Evolutionary conservation across 1,140 invertebrate species (phyloP).

Genomic region (Apis dorsata): DNA sequence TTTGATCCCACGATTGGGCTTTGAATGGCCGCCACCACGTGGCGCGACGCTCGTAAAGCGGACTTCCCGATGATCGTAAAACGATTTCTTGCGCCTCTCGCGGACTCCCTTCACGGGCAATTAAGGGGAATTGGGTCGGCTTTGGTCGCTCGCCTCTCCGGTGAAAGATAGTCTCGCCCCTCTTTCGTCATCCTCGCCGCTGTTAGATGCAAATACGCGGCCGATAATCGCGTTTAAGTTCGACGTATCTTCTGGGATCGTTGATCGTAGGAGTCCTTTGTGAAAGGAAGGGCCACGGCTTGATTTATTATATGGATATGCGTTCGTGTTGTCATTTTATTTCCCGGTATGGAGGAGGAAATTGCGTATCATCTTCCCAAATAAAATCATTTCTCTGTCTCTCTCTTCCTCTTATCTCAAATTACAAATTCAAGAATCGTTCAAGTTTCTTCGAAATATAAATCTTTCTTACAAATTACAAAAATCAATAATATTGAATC

Average conservation of each 20-base stretch:
- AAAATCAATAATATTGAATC: too few relatives aligned
- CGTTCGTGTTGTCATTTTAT: background rate
- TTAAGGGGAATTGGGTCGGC: conserved; percentile 21
- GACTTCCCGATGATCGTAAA: conserved; percentile 11
- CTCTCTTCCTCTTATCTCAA: too few relatives aligned
- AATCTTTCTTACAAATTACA: too few relatives aligned
- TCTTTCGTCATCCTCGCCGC: background rate
- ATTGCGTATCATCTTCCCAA: too few relatives aligned
- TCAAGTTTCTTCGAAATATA: too few relatives aligned
- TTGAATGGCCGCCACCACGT: background rate
- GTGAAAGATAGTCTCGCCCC: conserved; percentile 16
- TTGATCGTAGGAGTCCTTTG: conserved; percentile 1
- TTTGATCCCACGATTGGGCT: background rate
- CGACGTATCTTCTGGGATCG: background rate
- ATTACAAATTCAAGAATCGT: too few relatives aligned
- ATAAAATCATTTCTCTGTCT: too few relatives aligned
- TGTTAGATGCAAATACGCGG: background rate
- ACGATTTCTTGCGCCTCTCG: conserved; percentile 18
- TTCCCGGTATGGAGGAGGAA: too few relatives aligned
- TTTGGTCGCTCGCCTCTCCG: conserved; percentile 10
- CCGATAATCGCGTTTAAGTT: background rate
- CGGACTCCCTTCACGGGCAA: conserved; percentile 6
- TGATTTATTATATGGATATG: too few relatives aligned
- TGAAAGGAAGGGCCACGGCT: background rate
- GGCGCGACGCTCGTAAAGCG: background rate